Evolutionary conservation across 2,888 invertebrate genomes (phyloP).

Genomic region (Tholera decimalis): DNA sequence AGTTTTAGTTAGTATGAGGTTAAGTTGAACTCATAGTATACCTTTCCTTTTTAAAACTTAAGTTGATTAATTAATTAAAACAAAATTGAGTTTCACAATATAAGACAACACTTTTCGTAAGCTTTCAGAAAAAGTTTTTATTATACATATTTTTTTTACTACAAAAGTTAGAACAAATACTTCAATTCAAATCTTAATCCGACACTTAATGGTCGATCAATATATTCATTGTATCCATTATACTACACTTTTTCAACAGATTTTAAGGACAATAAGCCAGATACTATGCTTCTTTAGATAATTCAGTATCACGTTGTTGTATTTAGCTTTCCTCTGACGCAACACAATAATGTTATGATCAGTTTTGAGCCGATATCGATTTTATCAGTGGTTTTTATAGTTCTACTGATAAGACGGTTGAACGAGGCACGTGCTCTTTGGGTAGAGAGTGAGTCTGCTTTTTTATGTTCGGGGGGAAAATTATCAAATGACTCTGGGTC

Average conservation of each 20-base stretch:
- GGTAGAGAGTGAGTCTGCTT: too few species aligned
- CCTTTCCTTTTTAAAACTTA: neutral
- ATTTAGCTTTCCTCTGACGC: neutral
- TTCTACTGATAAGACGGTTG: neutral
- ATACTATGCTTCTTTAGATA: neutral
- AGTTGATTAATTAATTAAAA: neutral
- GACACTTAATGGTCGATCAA: neutral
- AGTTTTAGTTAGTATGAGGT: slow-evolving; percentile 3
- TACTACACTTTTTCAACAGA: slow-evolving; percentile 10
- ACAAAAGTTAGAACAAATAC: neutral
- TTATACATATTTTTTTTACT: neutral
- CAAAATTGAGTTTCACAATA: neutral
- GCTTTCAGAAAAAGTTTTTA: slow-evolving; percentile 1
- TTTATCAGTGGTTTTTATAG: neutral
- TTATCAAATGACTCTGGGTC: too few species aligned
- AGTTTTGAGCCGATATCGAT: neutral
- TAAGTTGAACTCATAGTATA: neutral
- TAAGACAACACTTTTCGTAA: neutral
- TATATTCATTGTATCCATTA: slow-evolving; percentile 12
- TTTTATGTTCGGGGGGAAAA: too few species aligned
- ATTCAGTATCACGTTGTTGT: neutral
- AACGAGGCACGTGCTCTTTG: neutral
- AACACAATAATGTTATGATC: neutral
- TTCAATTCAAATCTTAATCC: neutral
- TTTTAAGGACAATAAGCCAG: slow-evolving; percentile 23